Evolutionary conservation across 2,113 vertebrate species (phyloP).

Genomic region (Coreoperca whiteheadi): DNA sequence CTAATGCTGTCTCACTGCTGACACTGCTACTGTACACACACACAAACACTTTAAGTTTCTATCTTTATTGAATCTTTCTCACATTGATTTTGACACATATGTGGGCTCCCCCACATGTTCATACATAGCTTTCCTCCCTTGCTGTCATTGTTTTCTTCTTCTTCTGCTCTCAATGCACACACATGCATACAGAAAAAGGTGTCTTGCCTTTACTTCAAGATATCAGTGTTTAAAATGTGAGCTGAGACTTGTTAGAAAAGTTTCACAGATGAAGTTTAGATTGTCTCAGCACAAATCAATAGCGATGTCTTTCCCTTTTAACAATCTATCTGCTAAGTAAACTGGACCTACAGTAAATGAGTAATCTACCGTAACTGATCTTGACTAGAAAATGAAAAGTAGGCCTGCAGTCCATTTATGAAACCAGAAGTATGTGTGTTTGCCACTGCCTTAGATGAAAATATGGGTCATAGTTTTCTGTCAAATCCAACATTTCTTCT

Average conservation of each 20-base stretch:
- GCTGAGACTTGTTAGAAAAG: not conserved
- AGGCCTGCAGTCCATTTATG: not conserved
- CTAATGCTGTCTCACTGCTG: conserved; percentile 61
- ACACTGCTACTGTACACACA: conserved; percentile 48
- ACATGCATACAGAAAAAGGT: not conserved
- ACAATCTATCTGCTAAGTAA: not conserved
- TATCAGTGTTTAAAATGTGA: conserved; percentile 21
- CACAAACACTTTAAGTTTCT: conserved; percentile 14
- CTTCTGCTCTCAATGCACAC: not conserved
- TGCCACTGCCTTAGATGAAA: not conserved
- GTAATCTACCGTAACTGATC: not conserved
- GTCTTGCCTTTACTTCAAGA: not conserved
- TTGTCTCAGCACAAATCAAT: not conserved
- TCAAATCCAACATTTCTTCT: not conserved
- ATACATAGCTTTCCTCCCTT: not conserved
- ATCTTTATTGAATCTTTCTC: conserved; percentile 29
- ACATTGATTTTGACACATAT: conserved; percentile 27
- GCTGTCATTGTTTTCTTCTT: not conserved
- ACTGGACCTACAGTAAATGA: not conserved
- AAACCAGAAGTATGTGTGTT: not conserved
- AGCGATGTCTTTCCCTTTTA: not conserved
- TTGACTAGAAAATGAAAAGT: not conserved
- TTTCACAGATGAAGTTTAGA: not conserved
- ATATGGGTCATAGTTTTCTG: not conserved
- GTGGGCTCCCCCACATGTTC: not conserved